phyloP scores from a whole-genome alignment of 2,888 invertebrate genomes.

The Cerastoderma edule region DNA sequence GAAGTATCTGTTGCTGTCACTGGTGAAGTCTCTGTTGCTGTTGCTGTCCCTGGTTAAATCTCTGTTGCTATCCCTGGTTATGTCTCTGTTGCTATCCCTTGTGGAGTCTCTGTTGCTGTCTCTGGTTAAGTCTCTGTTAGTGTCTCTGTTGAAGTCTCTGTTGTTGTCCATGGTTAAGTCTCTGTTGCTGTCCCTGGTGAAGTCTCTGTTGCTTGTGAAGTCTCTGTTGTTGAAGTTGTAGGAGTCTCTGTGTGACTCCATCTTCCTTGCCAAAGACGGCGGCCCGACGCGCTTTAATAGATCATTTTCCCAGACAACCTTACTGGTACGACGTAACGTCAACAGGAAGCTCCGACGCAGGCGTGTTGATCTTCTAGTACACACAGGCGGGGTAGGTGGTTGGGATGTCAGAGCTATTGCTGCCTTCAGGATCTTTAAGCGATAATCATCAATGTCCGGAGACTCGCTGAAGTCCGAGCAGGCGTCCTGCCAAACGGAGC shows the following conservation, averaged over 20 bases:
- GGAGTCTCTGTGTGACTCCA: neutral
- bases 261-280: neutral
- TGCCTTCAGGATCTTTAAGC: conserved; percentile 47
- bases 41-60: too few species aligned
- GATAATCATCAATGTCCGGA: conserved; percentile 41
- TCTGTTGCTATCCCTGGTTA: too few species aligned
- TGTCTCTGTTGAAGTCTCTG: too few species aligned
- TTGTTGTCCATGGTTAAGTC: too few species aligned
- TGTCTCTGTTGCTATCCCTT: too few species aligned
- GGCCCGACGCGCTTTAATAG: conserved; percentile 31
- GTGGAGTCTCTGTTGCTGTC: too few species aligned
- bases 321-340: conserved; percentile 41
- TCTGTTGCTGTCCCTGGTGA: too few species aligned
- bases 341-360: conserved; percentile 48
- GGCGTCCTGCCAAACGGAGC: conserved; percentile 36
- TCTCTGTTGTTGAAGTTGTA: too few species aligned
- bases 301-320: conserved; percentile 48
- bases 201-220: too few species aligned
- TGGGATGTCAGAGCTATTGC: conserved; percentile 59
- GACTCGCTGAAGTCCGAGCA: conserved; percentile 24
- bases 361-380: conserved; percentile 30
- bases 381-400: conserved; percentile 39
- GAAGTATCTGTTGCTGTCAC: too few species aligned
- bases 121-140: too few species aligned
- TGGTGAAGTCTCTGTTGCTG: too few species aligned